These are phyloP conservation scores for Acrossocheilus fasciatus DNA, from an alignment of 2,797 vertebrate species.

Conservation along the genomic window DNA sequence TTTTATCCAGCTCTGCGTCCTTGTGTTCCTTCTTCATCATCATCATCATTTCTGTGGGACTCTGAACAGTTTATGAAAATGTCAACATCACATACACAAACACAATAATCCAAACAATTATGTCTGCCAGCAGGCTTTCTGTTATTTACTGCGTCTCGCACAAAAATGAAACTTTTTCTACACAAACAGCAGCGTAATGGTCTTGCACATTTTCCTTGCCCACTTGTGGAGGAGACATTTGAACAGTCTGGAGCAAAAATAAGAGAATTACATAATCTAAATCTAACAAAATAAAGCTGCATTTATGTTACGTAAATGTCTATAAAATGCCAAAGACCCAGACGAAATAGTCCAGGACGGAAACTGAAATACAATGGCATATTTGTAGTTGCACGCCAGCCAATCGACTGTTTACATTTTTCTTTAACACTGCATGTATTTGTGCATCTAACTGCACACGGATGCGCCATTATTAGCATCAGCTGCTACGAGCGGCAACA, in stretches of 20 bases:
- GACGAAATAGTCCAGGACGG: not conserved
- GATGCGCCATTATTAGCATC: constrained; percentile 68
- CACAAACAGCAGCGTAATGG: not conserved
- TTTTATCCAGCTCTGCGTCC: constrained; percentile 92
- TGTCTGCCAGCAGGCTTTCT: not conserved
- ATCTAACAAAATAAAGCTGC: not conserved
- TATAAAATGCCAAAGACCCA: not conserved
- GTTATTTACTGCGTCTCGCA: not conserved
- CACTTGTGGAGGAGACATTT: not conserved
- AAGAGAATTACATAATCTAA: not conserved
- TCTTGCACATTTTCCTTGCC: not conserved
- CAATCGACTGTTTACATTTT: not conserved
- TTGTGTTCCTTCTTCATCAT: constrained; percentile 87
- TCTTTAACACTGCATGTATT: not conserved
- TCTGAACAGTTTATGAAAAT: constrained; percentile 54
- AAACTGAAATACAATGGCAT: not conserved
- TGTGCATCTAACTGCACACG: constrained; percentile 40
- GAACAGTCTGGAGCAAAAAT: not conserved
- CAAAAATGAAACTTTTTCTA: not conserved
- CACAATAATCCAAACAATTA: not conserved
- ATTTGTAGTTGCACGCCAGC: not conserved
- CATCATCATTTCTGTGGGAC: constrained; percentile 75
- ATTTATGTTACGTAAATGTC: not conserved
- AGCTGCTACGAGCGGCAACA: constrained; percentile 68
- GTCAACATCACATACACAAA: not conserved